phyloP scores from a whole-genome alignment of 2,797 vertebrate species.

The Paramormyrops hopkinsi region DNA sequence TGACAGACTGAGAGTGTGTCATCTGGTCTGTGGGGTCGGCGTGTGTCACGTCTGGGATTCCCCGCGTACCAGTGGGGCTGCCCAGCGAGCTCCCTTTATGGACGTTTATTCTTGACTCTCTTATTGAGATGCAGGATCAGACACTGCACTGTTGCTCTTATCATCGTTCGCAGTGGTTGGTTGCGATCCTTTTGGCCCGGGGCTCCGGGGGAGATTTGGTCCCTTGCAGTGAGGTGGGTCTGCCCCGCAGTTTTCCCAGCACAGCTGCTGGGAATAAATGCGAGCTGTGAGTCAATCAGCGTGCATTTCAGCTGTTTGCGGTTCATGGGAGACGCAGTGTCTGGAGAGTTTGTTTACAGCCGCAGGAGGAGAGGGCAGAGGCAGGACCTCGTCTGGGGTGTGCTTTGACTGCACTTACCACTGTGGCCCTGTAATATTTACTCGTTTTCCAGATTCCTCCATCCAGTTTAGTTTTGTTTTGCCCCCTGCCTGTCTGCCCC shows the following conservation, averaged over 20 bases:
- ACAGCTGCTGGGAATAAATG: neutral
- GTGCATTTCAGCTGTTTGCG: neutral
- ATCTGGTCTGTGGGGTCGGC: neutral
- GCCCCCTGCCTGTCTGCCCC: neutral
- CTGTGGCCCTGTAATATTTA: neutral
- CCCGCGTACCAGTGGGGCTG: neutral
- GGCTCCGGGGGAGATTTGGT: neutral
- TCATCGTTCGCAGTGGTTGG: neutral
- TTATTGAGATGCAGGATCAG: neutral
- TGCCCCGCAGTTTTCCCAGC: neutral
- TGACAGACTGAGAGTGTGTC: neutral
- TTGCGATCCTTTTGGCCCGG: neutral
- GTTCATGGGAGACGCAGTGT: neutral
- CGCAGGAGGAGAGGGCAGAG: neutral
- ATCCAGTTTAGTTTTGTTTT: neutral
- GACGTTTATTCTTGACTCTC: neutral
- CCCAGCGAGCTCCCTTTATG: neutral
- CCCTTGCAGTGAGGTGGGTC: neutral
- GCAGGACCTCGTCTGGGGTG: neutral
- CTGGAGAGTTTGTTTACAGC: neutral
- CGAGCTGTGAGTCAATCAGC: neutral
- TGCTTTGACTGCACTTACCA: neutral
- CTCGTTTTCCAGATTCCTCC: neutral
- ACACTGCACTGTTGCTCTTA: neutral
- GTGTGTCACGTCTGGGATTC: neutral